A percentile compares a stretch with the other conserved stretches of the same genome.
Conservation (phyloP, 2,888 invertebrate genomes). For the Scaptomyza flava region DNA sequence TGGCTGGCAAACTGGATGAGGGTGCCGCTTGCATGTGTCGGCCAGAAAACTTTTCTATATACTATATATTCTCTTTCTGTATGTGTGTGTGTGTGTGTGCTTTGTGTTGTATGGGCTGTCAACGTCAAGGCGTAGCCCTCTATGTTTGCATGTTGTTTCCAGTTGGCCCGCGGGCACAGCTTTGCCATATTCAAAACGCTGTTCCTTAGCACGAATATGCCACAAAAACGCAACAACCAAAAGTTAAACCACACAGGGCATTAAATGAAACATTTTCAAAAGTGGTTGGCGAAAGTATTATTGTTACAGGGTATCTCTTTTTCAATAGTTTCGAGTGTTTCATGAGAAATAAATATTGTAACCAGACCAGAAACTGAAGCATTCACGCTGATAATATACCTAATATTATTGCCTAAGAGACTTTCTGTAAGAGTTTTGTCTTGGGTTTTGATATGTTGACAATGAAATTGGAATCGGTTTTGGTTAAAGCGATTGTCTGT, state of each 20-base stretch:
- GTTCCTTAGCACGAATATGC: conserved; percentile 12
- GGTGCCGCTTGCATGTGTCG: conserved; percentile 65
- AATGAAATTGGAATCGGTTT: not conserved
- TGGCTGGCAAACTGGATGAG: conserved; percentile 68
- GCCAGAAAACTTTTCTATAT: conserved; percentile 54
- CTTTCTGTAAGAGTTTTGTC: too few species aligned
- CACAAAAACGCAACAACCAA: not conserved
- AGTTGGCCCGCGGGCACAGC: conserved; percentile 9
- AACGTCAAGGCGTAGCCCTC: conserved; percentile 72
- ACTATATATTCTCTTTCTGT: conserved; percentile 7
- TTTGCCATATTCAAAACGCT: conserved; percentile 35
- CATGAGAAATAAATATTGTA: too few species aligned
- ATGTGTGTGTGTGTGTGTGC: not conserved
- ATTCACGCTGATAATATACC: too few species aligned
- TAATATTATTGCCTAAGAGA: too few species aligned
- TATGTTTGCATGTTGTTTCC: conserved; percentile 13
- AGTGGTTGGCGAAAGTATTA: not conserved
- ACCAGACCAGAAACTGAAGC: too few species aligned
- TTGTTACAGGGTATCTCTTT: not conserved
- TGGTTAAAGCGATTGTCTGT: not conserved
- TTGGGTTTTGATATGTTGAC: too few species aligned
- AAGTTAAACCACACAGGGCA: not conserved
- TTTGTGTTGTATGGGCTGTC: conserved; percentile 50
- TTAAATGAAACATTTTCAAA: not conserved
- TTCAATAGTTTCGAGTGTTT: too few species aligned